Base-by-base conservation (phyloP, 1,140 invertebrate genomes). In the Geopemphigus sp. region DNA sequence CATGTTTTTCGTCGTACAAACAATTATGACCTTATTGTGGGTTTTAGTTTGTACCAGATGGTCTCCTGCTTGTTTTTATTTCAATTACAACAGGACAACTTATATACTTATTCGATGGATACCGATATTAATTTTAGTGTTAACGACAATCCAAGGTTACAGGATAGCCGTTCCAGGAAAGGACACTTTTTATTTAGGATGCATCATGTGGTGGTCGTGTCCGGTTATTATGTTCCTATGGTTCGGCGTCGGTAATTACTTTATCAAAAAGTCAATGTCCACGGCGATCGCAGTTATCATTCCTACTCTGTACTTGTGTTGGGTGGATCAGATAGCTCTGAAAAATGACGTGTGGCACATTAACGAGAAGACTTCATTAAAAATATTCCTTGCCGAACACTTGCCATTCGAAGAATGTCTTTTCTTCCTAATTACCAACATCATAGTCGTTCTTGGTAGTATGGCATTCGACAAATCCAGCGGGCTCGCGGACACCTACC, bases 181-280 rank as follows among this genome's bases (percentile, higher is more conserved):
- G 47, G 1, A 63, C n/a, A 78, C 74, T 22, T 78, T 78, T 24
- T 78, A 78, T 32, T 47, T 78, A 6, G 74, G 74, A n/a, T 78
- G 74, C 17, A 78, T 78, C 1, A 3, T 78, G 17, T 78, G 74
- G 74, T 78, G 74, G 74, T 78, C 74, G 29, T 61, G 74, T 5
- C 74, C 74, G 8, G 74, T 78, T 15, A 78, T 78, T 19, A 78
- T 78, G 15, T 78, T 78, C 32, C 24, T 78, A 12, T 78, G 74
- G 74, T 78, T 24, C 17, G 74, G 74, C 4, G 74, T 22, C 1
- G 74, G 74, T 29, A 78, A 78, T 14, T 78, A 78, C 39, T 78
- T 78, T n/a, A 39, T 78, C 1, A 78, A 78, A 50, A 78, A 78
- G 14, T 59, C 39, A 5, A n/a, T 39, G 4, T 47, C 57, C 12